A percentile compares a stretch with the other conserved stretches of the same genome.
Evolutionary conservation across 2,797 vertebrate species (phyloP).

Genomic region (Mormyrops boulengeri): DNA sequence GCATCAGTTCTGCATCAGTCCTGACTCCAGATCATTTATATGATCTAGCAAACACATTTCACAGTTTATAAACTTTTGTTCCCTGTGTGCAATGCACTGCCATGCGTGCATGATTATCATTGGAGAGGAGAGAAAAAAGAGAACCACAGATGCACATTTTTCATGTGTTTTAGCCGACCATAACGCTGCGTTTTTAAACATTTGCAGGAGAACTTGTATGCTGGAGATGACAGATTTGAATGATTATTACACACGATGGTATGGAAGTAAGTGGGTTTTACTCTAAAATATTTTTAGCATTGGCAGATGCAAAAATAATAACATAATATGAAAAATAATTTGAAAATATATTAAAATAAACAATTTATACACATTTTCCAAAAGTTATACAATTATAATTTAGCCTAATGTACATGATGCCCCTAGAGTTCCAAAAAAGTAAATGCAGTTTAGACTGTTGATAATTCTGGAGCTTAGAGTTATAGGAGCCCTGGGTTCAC

Average conservation of each 20-base stretch:
- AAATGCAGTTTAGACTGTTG: neutral
- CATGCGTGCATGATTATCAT: neutral
- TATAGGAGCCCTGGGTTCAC: neutral
- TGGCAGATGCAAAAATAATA: neutral
- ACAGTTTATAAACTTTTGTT: neutral
- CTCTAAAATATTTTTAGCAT: neutral
- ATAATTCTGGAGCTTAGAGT: neutral
- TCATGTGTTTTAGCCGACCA: neutral
- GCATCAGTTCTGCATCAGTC: neutral
- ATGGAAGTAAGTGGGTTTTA: neutral
- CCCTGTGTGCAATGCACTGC: neutral
- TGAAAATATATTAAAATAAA: neutral
- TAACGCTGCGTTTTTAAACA: neutral
- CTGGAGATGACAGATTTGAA: neutral
- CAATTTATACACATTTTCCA: neutral
- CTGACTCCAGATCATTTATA: constrained; percentile 1
- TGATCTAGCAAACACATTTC: neutral
- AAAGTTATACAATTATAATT: neutral
- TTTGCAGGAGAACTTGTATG: neutral
- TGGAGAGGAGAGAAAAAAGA: neutral
- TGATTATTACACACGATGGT: neutral
- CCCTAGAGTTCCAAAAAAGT: neutral
- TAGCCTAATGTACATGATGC: neutral
- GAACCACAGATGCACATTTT: neutral
- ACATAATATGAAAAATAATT: neutral